Evolutionary conservation across 2,797 vertebrate genomes (phyloP).

Genomic region (Pagetopsis macropterus): DNA sequence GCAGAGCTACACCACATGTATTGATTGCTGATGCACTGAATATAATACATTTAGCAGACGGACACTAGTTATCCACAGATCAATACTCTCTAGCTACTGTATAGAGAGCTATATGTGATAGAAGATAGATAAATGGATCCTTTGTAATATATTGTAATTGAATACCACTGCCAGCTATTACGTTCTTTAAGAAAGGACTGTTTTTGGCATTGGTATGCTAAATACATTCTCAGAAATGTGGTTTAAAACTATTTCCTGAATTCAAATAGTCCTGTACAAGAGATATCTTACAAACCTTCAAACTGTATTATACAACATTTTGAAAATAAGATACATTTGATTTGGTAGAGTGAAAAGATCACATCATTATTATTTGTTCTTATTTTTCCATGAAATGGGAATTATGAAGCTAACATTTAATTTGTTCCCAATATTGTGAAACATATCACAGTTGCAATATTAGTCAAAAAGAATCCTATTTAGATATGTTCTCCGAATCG

Average conservation of each 20-base stretch:
- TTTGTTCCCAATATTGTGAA: no score
- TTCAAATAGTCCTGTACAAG: not conserved
- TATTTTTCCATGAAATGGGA: no score
- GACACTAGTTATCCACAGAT: not conserved
- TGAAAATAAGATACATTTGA: no score
- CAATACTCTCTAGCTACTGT: not conserved
- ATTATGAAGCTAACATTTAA: no score
- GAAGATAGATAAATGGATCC: not conserved
- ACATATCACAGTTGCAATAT: no score
- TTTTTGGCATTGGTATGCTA: not conserved
- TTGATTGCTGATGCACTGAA: not conserved
- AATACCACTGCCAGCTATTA: not conserved
- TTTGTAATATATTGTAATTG: not conserved
- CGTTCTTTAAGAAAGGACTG: not conserved
- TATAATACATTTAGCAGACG: not conserved
- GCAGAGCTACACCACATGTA: not conserved
- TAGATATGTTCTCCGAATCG: no score
- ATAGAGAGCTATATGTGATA: not conserved
- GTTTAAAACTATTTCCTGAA: fast-evolving
- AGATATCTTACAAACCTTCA: not conserved
- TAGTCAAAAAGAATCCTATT: no score
- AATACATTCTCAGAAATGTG: no score
- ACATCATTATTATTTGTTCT: no score
- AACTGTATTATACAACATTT: no score
- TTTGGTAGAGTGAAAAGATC: no score